A percentile compares a stretch with the other conserved stretches of the same genome.
Evolutionary conservation across 2,797 vertebrate genomes (phyloP).

Genomic region (Brotogeris chrysoptera): DNA sequence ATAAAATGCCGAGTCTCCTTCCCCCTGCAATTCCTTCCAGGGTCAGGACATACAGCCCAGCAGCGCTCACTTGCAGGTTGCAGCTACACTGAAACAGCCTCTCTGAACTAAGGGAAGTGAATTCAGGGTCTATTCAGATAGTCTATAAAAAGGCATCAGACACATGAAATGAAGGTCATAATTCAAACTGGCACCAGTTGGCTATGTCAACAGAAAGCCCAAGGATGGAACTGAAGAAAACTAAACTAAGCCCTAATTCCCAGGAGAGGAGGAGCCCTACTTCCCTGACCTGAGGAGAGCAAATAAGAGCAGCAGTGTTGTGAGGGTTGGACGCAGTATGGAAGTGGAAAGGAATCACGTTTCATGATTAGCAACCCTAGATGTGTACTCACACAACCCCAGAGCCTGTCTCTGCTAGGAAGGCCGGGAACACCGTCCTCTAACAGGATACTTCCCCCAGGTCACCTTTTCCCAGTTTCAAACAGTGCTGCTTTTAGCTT

Average conservation of each 20-base stretch:
- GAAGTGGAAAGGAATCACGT: not conserved
- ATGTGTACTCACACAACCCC: not conserved
- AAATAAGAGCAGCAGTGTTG: not conserved
- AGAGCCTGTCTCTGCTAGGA: not conserved
- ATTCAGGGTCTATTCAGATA: not conserved
- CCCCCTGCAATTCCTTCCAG: not conserved
- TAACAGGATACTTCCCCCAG: not conserved
- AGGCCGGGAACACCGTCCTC: not conserved
- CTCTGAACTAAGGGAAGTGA: not conserved
- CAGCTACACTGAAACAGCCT: not conserved
- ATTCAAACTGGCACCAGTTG: not conserved
- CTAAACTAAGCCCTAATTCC: not conserved
- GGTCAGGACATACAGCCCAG: not conserved
- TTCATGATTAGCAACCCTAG: not conserved
- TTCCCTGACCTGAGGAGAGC: not conserved
- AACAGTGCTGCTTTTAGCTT: not conserved
- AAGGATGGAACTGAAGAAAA: not conserved
- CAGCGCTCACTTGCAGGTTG: not conserved
- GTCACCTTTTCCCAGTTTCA: not conserved
- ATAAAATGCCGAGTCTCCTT: not conserved
- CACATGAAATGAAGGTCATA: not conserved
- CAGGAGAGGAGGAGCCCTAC: not conserved
- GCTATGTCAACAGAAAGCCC: not conserved
- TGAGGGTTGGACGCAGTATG: accelerated
- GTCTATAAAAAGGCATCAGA: not conserved